Evolutionary conservation across 2,113 vertebrate species (phyloP), one percentile per base, ranked within the genome.

Genomic region (Callocephalon fimbriatum): DNA sequence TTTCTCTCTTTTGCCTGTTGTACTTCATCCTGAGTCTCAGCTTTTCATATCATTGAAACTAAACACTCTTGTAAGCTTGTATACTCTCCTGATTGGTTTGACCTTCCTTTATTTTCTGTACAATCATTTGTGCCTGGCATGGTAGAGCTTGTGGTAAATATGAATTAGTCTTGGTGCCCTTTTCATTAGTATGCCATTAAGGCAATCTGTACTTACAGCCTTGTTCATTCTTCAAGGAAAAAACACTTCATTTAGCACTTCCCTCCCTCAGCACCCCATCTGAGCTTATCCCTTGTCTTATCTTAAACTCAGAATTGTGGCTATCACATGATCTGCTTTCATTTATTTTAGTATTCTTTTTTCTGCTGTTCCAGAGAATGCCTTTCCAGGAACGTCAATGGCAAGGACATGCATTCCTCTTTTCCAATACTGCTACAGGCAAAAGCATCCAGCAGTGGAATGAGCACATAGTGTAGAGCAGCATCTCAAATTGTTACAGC

Each of bases 21-120:
- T 35, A 19, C 12, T 87, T 87, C 38, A 44, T 35, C 3, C 4
- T 2, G 16, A 80, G 29, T 20, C 20, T 75, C 27, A 58, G 10
- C 56, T 51, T 71, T 82, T 51, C 12, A 3, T 45, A 44, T 26
- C 0, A 1, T 45, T 0, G 0, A 35, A 29, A 3, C 16, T 66
- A 74, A 67, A 78, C 16, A 77, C 6, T 65, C 35, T 32, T 62
- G 10, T 42, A 66, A n/a, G 12, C 19, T 71, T 51, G 4, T 40
- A 13, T 44, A 53, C 13, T 56, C 6, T 38, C 27, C 40, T 67
- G 16, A 18, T 58, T 44, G 12, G 9, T 23, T 80, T 68, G 15
- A 31, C 31, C 29, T 68, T 68, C 48, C 40, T 53, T 65, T 45
- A 20, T 37, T 51, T 86, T 59, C 25, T 31, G 8, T 25, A 27